These are phyloP conservation scores for Brachionus calyciflorus DNA, from an alignment of 1,140 invertebrate species.

Conservation along the genomic window DNA sequence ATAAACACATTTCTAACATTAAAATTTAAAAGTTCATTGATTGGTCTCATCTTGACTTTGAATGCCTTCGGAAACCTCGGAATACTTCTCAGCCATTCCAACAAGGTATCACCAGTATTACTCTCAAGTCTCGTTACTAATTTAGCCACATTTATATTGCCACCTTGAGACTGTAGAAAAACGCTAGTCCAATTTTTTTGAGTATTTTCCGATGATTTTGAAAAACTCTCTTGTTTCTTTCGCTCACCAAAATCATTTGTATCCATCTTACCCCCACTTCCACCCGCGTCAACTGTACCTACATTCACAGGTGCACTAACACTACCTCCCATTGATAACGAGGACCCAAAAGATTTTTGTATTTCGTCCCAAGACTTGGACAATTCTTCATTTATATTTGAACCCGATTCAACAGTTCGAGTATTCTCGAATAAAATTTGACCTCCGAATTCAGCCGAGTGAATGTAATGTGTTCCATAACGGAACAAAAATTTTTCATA, in stretches of 20 bases:
- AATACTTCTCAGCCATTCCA: slow-evolving; percentile 34
- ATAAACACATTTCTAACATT: slow-evolving; percentile 33
- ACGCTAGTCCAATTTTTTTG: slow-evolving; percentile 43
- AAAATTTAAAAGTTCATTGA: slow-evolving; percentile 39
- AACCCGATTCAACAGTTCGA: background rate
- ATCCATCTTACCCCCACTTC: background rate
- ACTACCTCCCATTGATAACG: slow-evolving; percentile 9
- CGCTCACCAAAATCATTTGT: slow-evolving; percentile 31
- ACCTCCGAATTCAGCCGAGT: slow-evolving; percentile 40
- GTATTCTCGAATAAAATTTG: slow-evolving; percentile 41
- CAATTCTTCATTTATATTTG: background rate
- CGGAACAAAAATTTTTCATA: slow-evolving; percentile 43
- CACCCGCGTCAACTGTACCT: background rate
- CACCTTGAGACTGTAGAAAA: slow-evolving; percentile 36
- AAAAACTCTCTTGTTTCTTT: background rate
- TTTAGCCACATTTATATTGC: slow-evolving; percentile 30
- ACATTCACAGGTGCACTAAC: slow-evolving; percentile 19
- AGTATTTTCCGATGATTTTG: background rate
- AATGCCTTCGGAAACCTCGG: slow-evolving; percentile 37
- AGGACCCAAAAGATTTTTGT: slow-evolving; percentile 41
- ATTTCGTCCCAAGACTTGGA: slow-evolving; percentile 24
- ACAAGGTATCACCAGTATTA: slow-evolving; percentile 1
- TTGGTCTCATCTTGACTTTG: slow-evolving; percentile 43
- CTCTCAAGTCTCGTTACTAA: slow-evolving; percentile 26
- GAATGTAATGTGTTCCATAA: slow-evolving; percentile 44